A percentile compares a stretch with the other conserved stretches of the same genome.
These are phyloP conservation scores for Thalassarche chlororhynchos DNA, from an alignment of 2,113 vertebrate species.

Conservation along the genomic window DNA sequence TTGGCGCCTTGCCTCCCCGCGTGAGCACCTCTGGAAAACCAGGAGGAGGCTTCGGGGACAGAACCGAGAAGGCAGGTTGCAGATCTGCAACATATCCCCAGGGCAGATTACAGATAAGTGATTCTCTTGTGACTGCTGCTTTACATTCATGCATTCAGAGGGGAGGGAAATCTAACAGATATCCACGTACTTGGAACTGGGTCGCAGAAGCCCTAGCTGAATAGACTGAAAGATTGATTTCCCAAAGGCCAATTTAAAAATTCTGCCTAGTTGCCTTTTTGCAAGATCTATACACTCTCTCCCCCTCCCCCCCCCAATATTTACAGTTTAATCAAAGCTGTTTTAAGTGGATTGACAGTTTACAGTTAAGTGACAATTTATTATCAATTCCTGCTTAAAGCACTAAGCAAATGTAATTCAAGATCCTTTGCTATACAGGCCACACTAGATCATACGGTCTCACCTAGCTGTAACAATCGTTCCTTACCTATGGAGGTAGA, in stretches of 20 bases:
- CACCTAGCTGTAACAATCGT: fast-evolving
- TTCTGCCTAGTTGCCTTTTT: neutral
- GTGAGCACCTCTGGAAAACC: neutral
- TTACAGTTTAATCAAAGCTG: neutral
- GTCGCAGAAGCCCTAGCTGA: neutral
- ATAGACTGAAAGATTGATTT: neutral
- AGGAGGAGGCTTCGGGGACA: too few relatives aligned
- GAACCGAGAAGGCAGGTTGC: neutral
- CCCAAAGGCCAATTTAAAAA: neutral
- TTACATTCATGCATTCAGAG: neutral
- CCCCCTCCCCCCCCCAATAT: fast-evolving
- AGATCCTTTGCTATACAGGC: neutral
- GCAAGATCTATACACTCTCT: fast-evolving
- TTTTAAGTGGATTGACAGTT: neutral
- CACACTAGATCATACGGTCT: fast-evolving
- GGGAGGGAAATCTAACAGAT: too few relatives aligned
- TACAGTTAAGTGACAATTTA: neutral
- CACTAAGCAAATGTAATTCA: neutral
- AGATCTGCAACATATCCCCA: fast-evolving
- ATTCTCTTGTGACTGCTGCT: too few relatives aligned
- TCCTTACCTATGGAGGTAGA: neutral
- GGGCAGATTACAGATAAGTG: too few relatives aligned
- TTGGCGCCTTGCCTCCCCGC: fast-evolving
- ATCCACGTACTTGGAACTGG: fast-evolving
- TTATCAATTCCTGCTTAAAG: neutral